These are phyloP conservation scores for Augiades crinisus DNA, from an alignment of 2,888 invertebrate genomes.

Conservation along the genomic window DNA sequence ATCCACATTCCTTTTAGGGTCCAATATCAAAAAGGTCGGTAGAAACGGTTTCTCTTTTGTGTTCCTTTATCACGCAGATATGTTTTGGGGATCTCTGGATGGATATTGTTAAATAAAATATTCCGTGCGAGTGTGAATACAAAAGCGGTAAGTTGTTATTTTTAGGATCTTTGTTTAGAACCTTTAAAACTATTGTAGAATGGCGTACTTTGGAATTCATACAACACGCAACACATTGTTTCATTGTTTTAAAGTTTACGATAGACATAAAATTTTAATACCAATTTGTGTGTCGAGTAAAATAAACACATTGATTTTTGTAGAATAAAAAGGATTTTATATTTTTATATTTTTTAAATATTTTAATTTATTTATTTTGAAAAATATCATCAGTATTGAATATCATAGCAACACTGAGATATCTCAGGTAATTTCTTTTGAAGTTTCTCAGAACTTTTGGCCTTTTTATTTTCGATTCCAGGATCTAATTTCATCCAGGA, in stretches of 20 bases:
- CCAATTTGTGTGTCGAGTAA: too few relatives aligned
- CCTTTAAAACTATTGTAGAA: background rate
- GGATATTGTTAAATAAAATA: conserved; percentile 8
- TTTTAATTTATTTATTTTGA: too few relatives aligned
- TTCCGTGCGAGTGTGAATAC: conserved; percentile 1
- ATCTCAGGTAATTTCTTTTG: too few relatives aligned
- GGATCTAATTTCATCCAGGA: too few relatives aligned
- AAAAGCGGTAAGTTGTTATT: too few relatives aligned
- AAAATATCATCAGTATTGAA: too few relatives aligned
- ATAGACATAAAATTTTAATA: background rate
- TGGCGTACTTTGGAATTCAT: background rate
- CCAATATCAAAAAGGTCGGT: conserved; percentile 15
- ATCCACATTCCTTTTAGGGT: conserved; percentile 14
- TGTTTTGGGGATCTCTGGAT: conserved; percentile 3
- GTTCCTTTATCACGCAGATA: conserved; percentile 12
- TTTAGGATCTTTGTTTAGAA: background rate
- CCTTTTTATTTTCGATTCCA: too few relatives aligned
- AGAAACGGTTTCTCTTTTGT: conserved; percentile 9
- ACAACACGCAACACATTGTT: background rate
- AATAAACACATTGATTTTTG: too few relatives aligned
- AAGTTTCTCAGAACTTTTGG: too few relatives aligned
- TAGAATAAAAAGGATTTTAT: too few relatives aligned
- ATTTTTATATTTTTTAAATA: too few relatives aligned
- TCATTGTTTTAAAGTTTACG: background rate
- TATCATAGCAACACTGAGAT: too few relatives aligned